Percentiles rank a stretch among this genome's conserved stretches.
Evolutionary conservation across 2,113 vertebrate genomes (phyloP).

Genomic region (Macquaria ambigua): DNA sequence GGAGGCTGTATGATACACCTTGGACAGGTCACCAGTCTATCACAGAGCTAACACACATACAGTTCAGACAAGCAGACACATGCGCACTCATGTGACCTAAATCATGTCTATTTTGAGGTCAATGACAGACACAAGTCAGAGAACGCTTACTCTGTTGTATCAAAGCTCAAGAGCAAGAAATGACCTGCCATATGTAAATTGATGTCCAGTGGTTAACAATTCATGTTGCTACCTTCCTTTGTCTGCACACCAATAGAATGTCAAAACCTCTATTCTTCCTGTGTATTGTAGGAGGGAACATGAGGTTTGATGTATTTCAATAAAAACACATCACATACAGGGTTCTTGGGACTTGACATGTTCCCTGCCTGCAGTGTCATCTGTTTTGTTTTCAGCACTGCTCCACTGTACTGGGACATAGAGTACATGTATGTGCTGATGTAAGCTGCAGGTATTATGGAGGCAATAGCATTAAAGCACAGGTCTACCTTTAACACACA

Average conservation of each 20-base stretch:
- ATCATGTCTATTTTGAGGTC: not conserved
- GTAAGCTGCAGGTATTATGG: conserved; percentile 18
- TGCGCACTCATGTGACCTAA: not conserved
- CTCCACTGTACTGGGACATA: not conserved
- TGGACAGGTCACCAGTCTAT: not conserved
- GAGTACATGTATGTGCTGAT: conserved; percentile 33
- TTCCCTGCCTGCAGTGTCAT: conserved; percentile 26
- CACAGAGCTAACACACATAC: not conserved
- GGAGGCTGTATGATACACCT: not conserved
- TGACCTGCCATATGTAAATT: not conserved
- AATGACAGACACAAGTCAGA: not conserved
- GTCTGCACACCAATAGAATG: not conserved
- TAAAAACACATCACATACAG: not conserved
- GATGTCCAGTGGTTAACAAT: not conserved
- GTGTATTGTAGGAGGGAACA: not conserved
- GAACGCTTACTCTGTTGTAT: not conserved
- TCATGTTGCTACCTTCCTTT: not conserved
- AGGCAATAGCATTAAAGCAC: not conserved
- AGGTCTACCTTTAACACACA: not conserved
- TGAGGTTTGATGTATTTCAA: conserved; percentile 2
- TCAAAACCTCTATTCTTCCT: not conserved
- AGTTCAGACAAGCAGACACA: not conserved
- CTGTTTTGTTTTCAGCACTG: conserved; percentile 8
- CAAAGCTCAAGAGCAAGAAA: not conserved
- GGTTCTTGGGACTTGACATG: not conserved